Conservation (phyloP, 2,888 invertebrate genomes). For the Lithophane socia region DNA sequence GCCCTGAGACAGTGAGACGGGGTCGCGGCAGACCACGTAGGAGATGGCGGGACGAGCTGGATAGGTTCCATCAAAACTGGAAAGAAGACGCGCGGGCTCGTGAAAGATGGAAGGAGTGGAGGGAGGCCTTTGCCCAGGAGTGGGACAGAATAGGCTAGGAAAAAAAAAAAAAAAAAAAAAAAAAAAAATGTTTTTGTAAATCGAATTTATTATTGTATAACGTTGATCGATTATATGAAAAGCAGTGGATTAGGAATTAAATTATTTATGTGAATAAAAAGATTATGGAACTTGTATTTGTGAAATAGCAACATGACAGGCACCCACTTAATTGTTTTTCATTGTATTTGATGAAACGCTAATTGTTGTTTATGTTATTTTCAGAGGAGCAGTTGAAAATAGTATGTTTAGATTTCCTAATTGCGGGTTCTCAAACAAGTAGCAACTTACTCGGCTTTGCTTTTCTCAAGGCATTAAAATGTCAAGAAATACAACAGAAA, state of each 20-base stretch:
- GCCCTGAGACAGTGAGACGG: too few relatives aligned
- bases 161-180: too few relatives aligned
- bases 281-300: not conserved
- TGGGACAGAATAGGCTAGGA: too few relatives aligned
- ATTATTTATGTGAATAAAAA: not conserved
- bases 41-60: too few relatives aligned
- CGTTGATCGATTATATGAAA: not conserved
- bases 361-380: slow-evolving; percentile 46
- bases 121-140: too few relatives aligned
- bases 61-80: too few relatives aligned
- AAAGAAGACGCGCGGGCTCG: too few relatives aligned
- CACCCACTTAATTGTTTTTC: not conserved
- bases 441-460: slow-evolving; percentile 92
- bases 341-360: slow-evolving; percentile 2
- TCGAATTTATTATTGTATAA: not conserved
- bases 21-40: too few relatives aligned
- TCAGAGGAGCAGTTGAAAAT: slow-evolving; percentile 85
- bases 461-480: slow-evolving; percentile 89
- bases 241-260: not conserved
- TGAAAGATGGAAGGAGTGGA: too few relatives aligned
- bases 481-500: slow-evolving; percentile 90
- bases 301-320: not conserved
- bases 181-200: too few relatives aligned
- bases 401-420: slow-evolving; percentile 92
- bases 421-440: slow-evolving; percentile 94